A percentile compares a stretch with the other conserved stretches of the same genome.
Conservation (phyloP, 1,140 invertebrate species). For the Helicoverpa armigera region DNA sequence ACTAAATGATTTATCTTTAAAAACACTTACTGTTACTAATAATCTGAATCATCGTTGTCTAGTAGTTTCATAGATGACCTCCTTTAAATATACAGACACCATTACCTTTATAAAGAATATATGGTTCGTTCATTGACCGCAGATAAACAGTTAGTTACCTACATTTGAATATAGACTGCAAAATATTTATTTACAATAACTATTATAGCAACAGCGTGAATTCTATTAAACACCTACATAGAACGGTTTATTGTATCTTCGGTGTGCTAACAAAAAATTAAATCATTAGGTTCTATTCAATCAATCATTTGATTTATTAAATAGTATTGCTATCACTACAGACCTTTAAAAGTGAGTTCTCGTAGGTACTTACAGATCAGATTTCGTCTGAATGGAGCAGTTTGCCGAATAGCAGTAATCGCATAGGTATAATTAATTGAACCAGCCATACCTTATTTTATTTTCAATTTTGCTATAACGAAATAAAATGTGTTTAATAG, state of each 20-base stretch:
- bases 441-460: not conserved
- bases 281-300: too few relatives aligned
- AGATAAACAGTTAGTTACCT: constrained; percentile 9
- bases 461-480: too few relatives aligned
- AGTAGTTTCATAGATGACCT: too few relatives aligned
- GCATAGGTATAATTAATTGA: not conserved
- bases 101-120: not conserved
- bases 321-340: too few relatives aligned
- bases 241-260: not conserved
- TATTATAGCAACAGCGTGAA: not conserved
- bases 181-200: not conserved
- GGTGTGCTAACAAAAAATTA: not conserved
- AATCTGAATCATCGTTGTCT: not conserved
- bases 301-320: too few relatives aligned
- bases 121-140: constrained; percentile 1
- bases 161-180: not conserved
- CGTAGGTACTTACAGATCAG: too few relatives aligned
- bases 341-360: too few relatives aligned
- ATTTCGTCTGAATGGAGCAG: too few relatives aligned
- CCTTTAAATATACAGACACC: too few relatives aligned
- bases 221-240: not conserved
- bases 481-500: too few relatives aligned
- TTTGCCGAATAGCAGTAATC: too few relatives aligned
- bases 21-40: too few relatives aligned
- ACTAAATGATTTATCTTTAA: not conserved